Evolutionary conservation across 2,113 vertebrate species (phyloP), one percentile per base, ranked within the genome.

Genomic region (Glaucidium brasilianum): DNA sequence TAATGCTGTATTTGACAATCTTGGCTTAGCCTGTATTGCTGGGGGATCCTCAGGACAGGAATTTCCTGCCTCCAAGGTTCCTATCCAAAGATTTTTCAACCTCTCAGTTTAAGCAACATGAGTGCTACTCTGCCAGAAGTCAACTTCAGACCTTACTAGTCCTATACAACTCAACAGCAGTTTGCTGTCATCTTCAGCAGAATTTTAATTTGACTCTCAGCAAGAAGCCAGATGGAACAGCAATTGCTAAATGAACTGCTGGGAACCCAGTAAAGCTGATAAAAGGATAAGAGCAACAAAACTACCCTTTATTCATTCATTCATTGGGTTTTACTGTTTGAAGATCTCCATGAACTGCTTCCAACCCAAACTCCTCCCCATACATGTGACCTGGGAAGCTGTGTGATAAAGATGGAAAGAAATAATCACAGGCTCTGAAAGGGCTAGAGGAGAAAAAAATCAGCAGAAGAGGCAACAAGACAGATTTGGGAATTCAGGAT

Each of bases 251-350:
- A 72, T 18, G 39, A 87, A 69, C 77, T 85, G 73, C 83, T 87
- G 58, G 86, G 55, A 94, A 87, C 25, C 12, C 67, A 92, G 68
- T n/a, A 69, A 73, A 78, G 76, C 56, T 50, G 92, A 89, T 94
- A 92, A 92, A 97, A 93, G 95, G 83, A 58, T 81, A 95, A 91
- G 49, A 53, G 56, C 60, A 94, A 96, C 96, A 97, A 92, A 92
- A 94, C 68, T 25, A 35, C 27, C 69, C 83, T 96, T 97, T 96
- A 94, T 97, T 92, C 88, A 94, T 94, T 94, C 88, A 88, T 96
- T 87, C 85, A 87, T 97, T 56, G 37, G 27, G 49, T 71, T 64
- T 50, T 20, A 20, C 64, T 73, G 35, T 71, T 94, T 92, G 80
- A 96, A 92, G 88, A 75, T 74, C 60, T 72, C 64, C 86, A 72